Conservation (phyloP, 2,113 vertebrate genomes). For the Lipophrys pholis region DNA sequence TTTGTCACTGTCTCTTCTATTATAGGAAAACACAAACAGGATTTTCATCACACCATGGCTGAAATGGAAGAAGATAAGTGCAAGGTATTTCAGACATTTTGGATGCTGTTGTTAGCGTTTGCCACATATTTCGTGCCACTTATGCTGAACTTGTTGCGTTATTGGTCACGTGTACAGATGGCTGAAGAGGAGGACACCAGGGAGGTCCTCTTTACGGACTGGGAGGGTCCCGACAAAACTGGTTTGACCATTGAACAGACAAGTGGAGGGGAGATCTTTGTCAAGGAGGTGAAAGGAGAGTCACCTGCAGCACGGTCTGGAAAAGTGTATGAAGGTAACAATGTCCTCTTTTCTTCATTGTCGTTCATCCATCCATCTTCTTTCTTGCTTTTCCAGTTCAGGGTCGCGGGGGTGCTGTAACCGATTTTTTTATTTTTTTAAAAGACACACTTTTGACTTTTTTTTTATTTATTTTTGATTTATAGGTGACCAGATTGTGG, state of each 20-base stretch:
- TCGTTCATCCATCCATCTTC: no score
- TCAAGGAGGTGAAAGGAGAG: constrained; percentile 90
- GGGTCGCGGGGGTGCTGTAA: no score
- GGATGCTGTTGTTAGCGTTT: background rate
- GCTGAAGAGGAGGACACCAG: constrained; percentile 90
- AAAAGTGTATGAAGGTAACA: constrained; percentile 90
- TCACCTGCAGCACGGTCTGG: constrained; percentile 90
- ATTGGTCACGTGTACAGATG: constrained; percentile 77
- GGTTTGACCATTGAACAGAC: constrained; percentile 92
- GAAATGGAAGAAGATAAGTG: constrained; percentile 53
- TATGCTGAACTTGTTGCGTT: background rate
- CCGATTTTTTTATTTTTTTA: no score
- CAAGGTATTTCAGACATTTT: constrained; percentile 69
- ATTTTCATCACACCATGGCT: constrained; percentile 52
- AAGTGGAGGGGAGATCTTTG: constrained; percentile 87
- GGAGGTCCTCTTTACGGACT: constrained; percentile 92
- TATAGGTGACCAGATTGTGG: constrained; percentile 94
- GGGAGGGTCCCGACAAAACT: constrained; percentile 90
- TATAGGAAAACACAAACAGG: constrained; percentile 65
- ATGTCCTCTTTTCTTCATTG: background rate
- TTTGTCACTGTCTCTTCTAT: constrained; percentile 26
- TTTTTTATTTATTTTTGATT: background rate
- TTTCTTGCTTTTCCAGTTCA: no score
- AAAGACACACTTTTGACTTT: no score
- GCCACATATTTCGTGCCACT: background rate